phyloP scores from a whole-genome alignment of 1,140 invertebrate species.

The Brachionus koreanus region DNA sequence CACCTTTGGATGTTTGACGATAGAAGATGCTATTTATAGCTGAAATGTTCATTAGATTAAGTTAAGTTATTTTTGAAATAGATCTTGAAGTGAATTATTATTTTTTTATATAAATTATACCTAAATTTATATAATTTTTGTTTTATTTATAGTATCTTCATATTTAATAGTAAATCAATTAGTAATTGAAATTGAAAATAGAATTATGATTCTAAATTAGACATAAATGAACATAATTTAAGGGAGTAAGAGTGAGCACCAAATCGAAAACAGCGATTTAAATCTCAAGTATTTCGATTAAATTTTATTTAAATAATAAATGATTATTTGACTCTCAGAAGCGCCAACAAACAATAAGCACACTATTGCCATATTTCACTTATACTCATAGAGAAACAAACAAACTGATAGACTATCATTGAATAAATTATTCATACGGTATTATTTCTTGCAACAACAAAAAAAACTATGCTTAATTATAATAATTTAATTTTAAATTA shows the following conservation, averaged over 20 bases:
- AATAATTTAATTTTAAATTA: slow-evolving; percentile 8
- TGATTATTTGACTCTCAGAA: slow-evolving; percentile 6
- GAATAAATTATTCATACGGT: slow-evolving; percentile 8
- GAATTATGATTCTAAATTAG: neutral
- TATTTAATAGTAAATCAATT: neutral
- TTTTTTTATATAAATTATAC: neutral
- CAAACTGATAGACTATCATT: neutral
- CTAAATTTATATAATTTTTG: neutral
- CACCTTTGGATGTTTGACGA: too few species aligned
- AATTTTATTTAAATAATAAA: slow-evolving; percentile 13
- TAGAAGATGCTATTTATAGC: too few species aligned
- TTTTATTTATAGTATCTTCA: neutral
- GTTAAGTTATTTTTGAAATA: neutral
- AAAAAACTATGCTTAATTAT: neutral
- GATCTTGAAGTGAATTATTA: neutral
- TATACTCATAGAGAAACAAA: slow-evolving; percentile 2
- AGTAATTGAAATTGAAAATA: neutral
- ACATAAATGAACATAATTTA: neutral
- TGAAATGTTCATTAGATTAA: neutral
- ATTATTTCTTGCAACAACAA: neutral
- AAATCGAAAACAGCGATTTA: neutral
- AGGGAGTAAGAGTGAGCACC: neutral
- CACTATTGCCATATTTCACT: neutral
- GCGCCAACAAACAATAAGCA: neutral
- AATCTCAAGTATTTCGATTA: slow-evolving; percentile 8